Base-by-base conservation (phyloP, 2,888 invertebrate genomes). In the Chaetogeoica ovagalla region DNA sequence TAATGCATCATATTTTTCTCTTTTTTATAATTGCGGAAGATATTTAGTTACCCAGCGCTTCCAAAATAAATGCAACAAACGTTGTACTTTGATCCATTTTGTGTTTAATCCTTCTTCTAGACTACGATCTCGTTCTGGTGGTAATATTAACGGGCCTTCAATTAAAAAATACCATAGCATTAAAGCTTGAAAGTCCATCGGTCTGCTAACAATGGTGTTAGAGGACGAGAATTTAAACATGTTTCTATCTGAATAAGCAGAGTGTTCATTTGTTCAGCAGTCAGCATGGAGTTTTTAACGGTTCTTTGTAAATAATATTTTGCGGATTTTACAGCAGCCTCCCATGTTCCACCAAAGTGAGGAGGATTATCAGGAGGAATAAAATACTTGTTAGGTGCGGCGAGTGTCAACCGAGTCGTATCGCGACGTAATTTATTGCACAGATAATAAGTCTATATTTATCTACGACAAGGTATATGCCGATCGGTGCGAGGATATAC, bases 291-390 rank as follows among this genome's bases (percentile, higher is more conserved):
- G 3, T 39, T 9, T 9, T 65, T 65, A 5, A 39, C 30, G 13
- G 39, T 62, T 4, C 60, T n/a, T 3, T 55, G 11, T 13, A 85
- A 60, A 68, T 84, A 84, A 76, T 76, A 74, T 76, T 85, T 85
- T 1, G 82, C 81, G 0, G 82, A 81, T 59, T 83, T 83, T 2
- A 84, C 83, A 3, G 82, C 82, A 11, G 83, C 82, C 59, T 85
- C 83, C 83, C 84, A 83, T 11, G 84, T 55, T 21, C n/a, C n/a
- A 13, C 84, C 84, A 60, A 82, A 82, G 65, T 84, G 82, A n/a
- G 83, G 83, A 13, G n/a, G n/a, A n/a, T 83, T 82, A 37, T 63
- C 70, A 21, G 83, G 75, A 43, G 83, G 83, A 82, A 83, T 81
- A 13, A 72, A 72, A 37, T 69, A n/a, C n/a, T n/a, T n/a, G n/a